phyloP scores from a whole-genome alignment of 2,113 vertebrate genomes.

The Varanus salvator region DNA sequence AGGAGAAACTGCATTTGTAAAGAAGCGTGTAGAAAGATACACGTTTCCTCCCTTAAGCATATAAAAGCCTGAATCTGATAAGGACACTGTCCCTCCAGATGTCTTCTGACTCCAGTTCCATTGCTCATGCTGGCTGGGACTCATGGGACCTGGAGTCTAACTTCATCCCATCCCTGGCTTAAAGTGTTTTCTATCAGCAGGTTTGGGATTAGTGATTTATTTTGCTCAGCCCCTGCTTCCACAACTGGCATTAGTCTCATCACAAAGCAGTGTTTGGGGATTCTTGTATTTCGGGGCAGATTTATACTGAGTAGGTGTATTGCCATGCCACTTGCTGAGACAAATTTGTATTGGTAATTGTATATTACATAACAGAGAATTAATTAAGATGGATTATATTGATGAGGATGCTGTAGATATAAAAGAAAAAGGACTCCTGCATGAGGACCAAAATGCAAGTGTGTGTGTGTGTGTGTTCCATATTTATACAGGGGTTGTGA shows the following conservation, averaged over 20 bases:
- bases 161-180: no score
- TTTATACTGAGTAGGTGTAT: neutral
- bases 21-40: neutral
- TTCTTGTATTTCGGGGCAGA: neutral
- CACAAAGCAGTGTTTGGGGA: neutral
- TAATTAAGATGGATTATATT: neutral
- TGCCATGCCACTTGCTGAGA: neutral
- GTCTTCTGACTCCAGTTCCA: no score
- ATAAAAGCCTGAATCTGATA: neutral
- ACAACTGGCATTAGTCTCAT: neutral
- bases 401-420: neutral
- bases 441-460: neutral
- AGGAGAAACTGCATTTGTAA: neutral
- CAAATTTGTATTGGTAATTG: neutral
- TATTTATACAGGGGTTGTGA: neutral
- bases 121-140: no score
- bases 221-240: neutral
- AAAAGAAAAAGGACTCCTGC: neutral
- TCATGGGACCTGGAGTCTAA: no score
- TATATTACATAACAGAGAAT: neutral
- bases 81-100: no score
- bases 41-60: neutral
- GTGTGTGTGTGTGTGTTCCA: neutral
- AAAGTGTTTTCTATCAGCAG: neutral
- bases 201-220: neutral